These are phyloP conservation scores for Tetrapedia diversipes DNA, from an alignment of 2,888 invertebrate species.

Conservation along the genomic window DNA sequence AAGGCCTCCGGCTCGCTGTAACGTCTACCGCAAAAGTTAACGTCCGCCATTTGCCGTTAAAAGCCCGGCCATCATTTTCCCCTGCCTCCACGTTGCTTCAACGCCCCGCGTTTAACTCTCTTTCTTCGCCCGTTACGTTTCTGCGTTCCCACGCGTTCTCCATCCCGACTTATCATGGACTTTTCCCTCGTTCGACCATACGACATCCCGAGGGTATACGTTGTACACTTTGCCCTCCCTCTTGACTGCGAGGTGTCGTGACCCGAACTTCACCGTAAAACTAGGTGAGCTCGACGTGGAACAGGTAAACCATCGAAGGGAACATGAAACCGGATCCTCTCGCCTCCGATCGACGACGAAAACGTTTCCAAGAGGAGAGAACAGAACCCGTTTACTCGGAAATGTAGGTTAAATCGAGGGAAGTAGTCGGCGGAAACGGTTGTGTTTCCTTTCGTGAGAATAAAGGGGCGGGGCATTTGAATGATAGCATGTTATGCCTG, in stretches of 20 bases:
- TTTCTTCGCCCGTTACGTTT: constrained; percentile 5
- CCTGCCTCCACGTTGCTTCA: constrained; percentile 9
- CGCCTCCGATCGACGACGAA: constrained; percentile 7
- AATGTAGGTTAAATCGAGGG: not conserved
- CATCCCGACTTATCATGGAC: not conserved
- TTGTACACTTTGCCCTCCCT: constrained; percentile 33
- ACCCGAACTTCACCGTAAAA: constrained; percentile 45
- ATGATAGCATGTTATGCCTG: not conserved
- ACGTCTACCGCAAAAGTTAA: constrained; percentile 67
- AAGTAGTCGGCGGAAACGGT: not conserved
- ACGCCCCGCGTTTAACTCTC: not conserved
- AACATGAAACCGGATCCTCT: constrained; percentile 15
- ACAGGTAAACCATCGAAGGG: constrained; percentile 24
- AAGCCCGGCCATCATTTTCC: constrained; percentile 59
- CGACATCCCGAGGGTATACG: constrained; percentile 4
- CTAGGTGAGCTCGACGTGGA: constrained; percentile 25
- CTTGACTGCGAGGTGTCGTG: constrained; percentile 18
- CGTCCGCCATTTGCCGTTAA: constrained; percentile 69
- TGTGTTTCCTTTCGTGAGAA: not conserved
- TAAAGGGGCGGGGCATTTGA: no score
- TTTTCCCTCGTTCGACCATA: not conserved
- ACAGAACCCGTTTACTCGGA: not conserved
- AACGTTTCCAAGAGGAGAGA: not conserved
- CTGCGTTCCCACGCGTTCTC: not conserved
- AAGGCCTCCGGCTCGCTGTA: constrained; percentile 30